Conservation (phyloP, 2,888 invertebrate genomes). For the Noctua janthe region DNA sequence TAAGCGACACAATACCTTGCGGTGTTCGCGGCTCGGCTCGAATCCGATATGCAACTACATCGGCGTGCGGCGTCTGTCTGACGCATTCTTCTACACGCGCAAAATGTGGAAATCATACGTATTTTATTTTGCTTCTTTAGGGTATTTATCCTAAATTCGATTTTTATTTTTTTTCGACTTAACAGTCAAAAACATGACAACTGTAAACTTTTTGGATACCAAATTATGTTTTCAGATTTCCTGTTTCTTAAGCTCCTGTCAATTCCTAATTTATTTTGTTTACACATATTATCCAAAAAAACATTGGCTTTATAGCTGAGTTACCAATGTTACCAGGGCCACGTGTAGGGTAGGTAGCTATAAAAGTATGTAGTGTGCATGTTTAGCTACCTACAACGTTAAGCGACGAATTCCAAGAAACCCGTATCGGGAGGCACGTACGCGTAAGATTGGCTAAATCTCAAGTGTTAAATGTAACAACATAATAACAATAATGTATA, state of each 20-base stretch:
- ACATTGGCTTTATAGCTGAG: constrained; percentile 25
- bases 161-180: not conserved
- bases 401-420: constrained; percentile 86
- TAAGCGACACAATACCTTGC: constrained; percentile 88
- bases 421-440: constrained; percentile 88
- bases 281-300: not conserved
- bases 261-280: constrained; percentile 4
- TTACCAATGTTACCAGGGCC: constrained; percentile 49
- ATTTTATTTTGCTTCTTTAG: constrained; percentile 29
- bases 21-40: constrained; percentile 83
- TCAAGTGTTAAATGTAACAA: constrained; percentile 81
- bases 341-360: constrained; percentile 57
- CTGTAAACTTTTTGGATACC: not conserved
- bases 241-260: not conserved
- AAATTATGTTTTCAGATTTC: not conserved
- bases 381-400: constrained; percentile 78
- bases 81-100: constrained; percentile 79
- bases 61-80: constrained; percentile 76
- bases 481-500: constrained; percentile 79
- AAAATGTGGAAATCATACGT: constrained; percentile 65
- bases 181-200: not conserved
- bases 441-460: constrained; percentile 86
- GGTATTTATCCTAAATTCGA: not conserved
- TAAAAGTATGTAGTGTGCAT: constrained; percentile 71
- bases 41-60: constrained; percentile 84